Base-by-base conservation (phyloP, 2,888 invertebrate genomes). In the Lymantria monacha region DNA sequence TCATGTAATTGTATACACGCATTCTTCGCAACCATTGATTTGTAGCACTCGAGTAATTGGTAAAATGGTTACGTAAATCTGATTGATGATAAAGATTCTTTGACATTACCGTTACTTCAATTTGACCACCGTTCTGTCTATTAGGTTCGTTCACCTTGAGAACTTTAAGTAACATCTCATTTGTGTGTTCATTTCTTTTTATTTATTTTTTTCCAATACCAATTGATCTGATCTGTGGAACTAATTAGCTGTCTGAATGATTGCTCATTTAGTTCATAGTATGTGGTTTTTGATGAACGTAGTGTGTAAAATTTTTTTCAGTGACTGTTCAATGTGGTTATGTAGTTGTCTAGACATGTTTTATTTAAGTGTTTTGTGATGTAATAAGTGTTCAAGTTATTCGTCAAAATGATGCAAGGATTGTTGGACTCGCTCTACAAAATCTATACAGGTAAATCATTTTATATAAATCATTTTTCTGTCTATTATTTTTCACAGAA, bases 41-140 rank as follows among this genome's bases (percentile, higher is more conserved):
- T 78, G 69, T 66, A 69, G 59, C 66, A 69, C 69, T 72, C 73
- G 69, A 77, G 73, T 85, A 87, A 87, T 87, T 86, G 85, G 79
- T 83, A 85, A 87, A n/a, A 42, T 42, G 79, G 87, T 90, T 90
- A 87, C 85, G 87, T 87, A 88, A 87, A 88, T 84, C 87, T 88
- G 88, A 90, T 89, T 81, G 85, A 89, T 85, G 91, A 88, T 90
- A 85, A 89, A 84, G 76, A 87, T 85, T 82, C 70, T 71, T 66
- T 69, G 61, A 63, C 53, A 63, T 75, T 82, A 82, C 90, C 90
- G 90, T 91, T 90, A 87, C 74, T 81, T 85, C 82, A 80, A 85
- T 87, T 88, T 87, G 84, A 84, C 86, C 88, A 87, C 86, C 75
- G 86, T 79, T 73, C 70, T 80, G 80, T 79, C 72, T 76, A 71